These are phyloP conservation scores for Crotalus helleri DNA, from an alignment of 2,113 vertebrate genomes.

Conservation along the genomic window DNA sequence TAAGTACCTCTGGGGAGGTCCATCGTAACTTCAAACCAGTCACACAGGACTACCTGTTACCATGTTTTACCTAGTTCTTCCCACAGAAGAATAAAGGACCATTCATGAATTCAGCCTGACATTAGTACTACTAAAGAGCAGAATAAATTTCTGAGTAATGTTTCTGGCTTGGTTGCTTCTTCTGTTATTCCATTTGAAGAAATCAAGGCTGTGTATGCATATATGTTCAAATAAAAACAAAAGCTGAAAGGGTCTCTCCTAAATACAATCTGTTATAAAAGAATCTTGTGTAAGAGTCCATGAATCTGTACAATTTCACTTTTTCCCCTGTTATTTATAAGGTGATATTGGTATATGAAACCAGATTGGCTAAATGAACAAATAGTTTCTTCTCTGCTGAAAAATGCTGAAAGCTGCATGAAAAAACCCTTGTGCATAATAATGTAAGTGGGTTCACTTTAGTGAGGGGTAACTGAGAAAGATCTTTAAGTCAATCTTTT, in stretches of 20 bases:
- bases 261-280: neutral
- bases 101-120: neutral
- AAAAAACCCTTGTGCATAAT: neutral
- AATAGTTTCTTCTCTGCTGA: neutral
- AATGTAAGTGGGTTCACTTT: slow-evolving; percentile 10
- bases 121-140: neutral
- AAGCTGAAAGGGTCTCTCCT: neutral
- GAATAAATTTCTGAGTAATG: neutral
- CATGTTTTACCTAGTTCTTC: neutral
- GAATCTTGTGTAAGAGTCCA: neutral
- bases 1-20: too few relatives aligned
- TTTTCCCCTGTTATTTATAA: slow-evolving; percentile 1
- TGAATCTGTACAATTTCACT: slow-evolving; percentile 7
- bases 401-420: neutral
- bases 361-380: neutral
- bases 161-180: neutral
- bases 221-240: neutral
- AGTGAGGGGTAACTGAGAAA: neutral
- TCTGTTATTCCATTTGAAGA: neutral
- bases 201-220: neutral
- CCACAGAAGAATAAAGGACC: neutral
- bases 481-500: slow-evolving; percentile 19
- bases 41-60: too few relatives aligned
- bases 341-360: neutral
- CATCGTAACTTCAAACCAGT: too few relatives aligned